Base-by-base conservation (phyloP, 2,888 invertebrate species). In the Parapristionchus giblindavisi region DNA sequence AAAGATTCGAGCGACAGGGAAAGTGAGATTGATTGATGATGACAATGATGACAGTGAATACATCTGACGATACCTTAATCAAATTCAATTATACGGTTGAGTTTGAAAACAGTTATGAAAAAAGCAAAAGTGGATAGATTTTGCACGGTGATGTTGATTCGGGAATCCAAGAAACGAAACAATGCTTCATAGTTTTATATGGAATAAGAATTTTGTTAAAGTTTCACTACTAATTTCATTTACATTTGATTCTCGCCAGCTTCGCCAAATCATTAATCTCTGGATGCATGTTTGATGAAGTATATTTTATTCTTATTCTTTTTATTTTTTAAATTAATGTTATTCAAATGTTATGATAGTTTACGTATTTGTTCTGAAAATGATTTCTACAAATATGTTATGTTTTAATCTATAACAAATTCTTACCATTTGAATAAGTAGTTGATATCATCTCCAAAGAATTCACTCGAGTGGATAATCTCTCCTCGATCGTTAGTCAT, bases 381-480 rank as follows among this genome's bases (percentile, higher is more conserved):
- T 63, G 63, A 32, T 8, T 60, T 60, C 8, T 60, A 24, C 54
- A 54, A 54, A 14, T 6, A 43, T 17, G 17, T 14, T 43, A 43
- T 43, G n/a, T n/a, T n/a, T n/a, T 17, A 8, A 43, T 43, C 8
- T 43, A 14, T 8, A 17, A 17, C 43, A 43, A 14, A 56, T 27
- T 2, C 63, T 77, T 78, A 83, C 77, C 80, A 79, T 29, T 80
- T 76, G 78, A 83, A 81, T 38, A 81, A 73, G 58, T 82, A 80
- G 70, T 81, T 81, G 75, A 81, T 77, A 60, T 82, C 79, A 14
- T 77, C 77, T 5, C 78, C 75, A 29, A 79, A 60, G 32, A 48
- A 61, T 56, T 79, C 61, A 73, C 81, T 81, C 60, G 76, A 75
- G 73, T 81, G 80, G 56, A 76, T 70, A 29, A 79, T 76, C 21